These are phyloP conservation scores for Ifrita kowaldi DNA, from an alignment of 2,113 vertebrate species.

Conservation along the genomic window DNA sequence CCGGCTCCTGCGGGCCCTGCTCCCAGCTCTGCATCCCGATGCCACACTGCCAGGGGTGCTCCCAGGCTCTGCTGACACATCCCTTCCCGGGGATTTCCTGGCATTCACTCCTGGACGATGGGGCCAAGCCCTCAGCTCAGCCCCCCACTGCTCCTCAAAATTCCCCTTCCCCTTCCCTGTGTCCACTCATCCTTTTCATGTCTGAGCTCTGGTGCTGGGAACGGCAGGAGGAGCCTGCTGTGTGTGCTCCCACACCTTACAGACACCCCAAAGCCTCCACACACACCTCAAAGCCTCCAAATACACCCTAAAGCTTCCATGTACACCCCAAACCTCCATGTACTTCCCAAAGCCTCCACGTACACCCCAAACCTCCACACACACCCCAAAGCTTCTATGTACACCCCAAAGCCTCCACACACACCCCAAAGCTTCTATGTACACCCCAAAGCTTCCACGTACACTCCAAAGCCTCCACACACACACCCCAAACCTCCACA, in stretches of 20 bases:
- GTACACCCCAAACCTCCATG: no score
- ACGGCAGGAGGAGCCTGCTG: background rate
- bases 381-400: background rate
- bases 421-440: no score
- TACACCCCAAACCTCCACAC: background rate
- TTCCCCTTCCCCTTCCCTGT: background rate
- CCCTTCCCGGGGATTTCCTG: background rate
- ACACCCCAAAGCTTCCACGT: background rate
- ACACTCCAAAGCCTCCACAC: background rate
- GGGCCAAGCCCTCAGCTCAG: background rate
- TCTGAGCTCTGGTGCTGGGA: background rate
- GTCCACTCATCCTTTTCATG: accelerated
- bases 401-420: background rate
- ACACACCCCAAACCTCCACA: background rate
- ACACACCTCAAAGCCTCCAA: background rate
- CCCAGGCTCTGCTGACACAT: background rate
- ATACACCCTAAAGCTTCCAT: background rate
- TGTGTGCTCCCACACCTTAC: background rate
- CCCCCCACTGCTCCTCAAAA: background rate
- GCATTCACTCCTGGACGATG: accelerated
- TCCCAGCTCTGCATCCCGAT: accelerated
- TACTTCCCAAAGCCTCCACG: no score
- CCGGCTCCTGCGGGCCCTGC: background rate
- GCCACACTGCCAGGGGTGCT: accelerated
- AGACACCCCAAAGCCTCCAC: background rate